Evolutionary conservation across 2,888 invertebrate species (phyloP).

Genomic region (Exephanes ischioxanthus): DNA sequence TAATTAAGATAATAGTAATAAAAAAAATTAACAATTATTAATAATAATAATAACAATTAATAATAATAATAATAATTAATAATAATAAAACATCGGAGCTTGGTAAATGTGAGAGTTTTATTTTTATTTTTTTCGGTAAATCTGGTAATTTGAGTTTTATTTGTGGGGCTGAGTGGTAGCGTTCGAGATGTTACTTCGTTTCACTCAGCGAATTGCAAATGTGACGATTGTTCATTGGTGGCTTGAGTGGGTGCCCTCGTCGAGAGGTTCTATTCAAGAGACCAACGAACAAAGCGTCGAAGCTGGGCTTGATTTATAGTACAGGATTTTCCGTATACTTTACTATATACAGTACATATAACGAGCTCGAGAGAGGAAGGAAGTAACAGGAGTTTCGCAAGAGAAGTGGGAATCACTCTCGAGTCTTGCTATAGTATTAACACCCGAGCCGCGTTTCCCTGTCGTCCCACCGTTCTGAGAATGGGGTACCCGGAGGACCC

Average conservation of each 20-base stretch:
- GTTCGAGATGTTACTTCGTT: constrained; percentile 2
- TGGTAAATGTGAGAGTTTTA: neutral
- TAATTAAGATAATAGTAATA: neutral
- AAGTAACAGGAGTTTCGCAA: constrained; percentile 27
- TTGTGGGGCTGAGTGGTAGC: neutral
- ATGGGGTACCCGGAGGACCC: neutral
- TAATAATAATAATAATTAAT: neutral
- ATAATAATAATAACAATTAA: neutral
- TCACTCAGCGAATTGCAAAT: constrained; percentile 54
- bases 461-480: neutral
- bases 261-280: constrained; percentile 33
- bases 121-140: neutral
- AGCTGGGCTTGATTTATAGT: constrained; percentile 30
- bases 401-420: constrained; percentile 14
- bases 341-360: neutral
- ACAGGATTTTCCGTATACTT: neutral
- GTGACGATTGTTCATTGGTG: constrained; percentile 43
- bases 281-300: constrained; percentile 11
- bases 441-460: neutral
- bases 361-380: neutral
- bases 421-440: constrained; percentile 9
- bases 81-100: neutral
- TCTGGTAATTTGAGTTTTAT: neutral
- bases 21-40: neutral
- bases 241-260: constrained; percentile 41